These are phyloP conservation scores for Ciona savignyi DNA, from an alignment of 23 tunicate genomes.

Conservation along the genomic window DNA sequence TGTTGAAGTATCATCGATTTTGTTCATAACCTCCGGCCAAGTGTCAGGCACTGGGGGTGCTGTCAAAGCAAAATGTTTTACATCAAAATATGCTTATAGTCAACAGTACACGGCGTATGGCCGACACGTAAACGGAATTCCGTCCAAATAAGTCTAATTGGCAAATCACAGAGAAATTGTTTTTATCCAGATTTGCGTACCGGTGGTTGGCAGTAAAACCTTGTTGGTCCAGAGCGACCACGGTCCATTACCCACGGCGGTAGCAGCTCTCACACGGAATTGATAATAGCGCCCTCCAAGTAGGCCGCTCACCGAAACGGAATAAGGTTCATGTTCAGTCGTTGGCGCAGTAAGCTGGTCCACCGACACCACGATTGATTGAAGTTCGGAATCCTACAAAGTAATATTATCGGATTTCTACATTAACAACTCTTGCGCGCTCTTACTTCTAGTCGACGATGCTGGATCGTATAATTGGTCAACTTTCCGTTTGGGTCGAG, in stretches of 20 bases:
- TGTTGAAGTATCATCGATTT: not conserved
- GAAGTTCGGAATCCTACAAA: constrained; percentile 12
- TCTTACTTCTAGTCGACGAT: constrained; percentile 12
- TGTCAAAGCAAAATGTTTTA: constrained; percentile 2
- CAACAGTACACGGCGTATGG: too few relatives aligned
- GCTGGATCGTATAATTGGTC: constrained; percentile 23
- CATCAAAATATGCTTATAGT: too few relatives aligned
- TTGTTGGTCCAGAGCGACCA: constrained; percentile 53
- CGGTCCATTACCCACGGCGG: constrained; percentile 61
- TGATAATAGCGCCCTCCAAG: constrained; percentile 49
- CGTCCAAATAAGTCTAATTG: too few relatives aligned
- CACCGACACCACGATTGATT: not conserved
- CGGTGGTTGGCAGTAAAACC: constrained; percentile 26
- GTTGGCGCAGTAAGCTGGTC: not conserved
- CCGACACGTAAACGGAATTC: too few relatives aligned
- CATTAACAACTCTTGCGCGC: too few relatives aligned
- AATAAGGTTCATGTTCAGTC: constrained; percentile 3
- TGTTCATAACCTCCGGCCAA: not conserved
- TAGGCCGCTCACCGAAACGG: constrained; percentile 18
- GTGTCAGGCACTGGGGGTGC: constrained; percentile 36
- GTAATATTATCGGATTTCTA: too few relatives aligned
- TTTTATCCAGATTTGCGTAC: constrained; percentile 20
- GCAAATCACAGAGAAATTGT: too few relatives aligned
- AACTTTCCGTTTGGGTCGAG: constrained; percentile 48
- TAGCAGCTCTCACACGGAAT: constrained; percentile 46